Base-by-base conservation (phyloP, 2,888 invertebrate species). In the Sphinx pinastri region DNA sequence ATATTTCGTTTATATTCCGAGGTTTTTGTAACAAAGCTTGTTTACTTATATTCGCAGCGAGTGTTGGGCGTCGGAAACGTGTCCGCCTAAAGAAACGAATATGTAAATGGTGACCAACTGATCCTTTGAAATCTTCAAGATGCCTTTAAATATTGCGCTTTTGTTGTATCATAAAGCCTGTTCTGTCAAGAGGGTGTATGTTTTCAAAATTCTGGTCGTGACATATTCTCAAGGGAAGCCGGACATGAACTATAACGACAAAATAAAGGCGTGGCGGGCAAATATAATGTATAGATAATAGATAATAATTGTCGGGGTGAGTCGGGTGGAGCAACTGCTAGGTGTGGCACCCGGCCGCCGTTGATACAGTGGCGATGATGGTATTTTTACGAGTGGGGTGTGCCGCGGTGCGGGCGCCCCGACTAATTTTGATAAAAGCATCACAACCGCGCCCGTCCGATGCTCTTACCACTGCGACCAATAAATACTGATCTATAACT, bases 371-470 rank as follows among this genome's bases (percentile, higher is more conserved):
- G 84, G 82, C 87, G 84, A 86, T 91, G 91, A 90, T 89, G 88
- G 86, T 90, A 88, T 87, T 92, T 93, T 93, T 93, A 93, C 89
- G 92, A 90, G 85, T 83, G 88, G 91, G 93, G 93, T 88, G 93
- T 88, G 90, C 85, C 87, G 81, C 79, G 77, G 80, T 81, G 83
- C 86, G 88, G 92, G 88, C 89, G 90, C 90, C 90, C 88, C 88
- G 84, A 89, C 92, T 92, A 92, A 94, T 94, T 94, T 93, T 87
- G 93, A 92, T 94, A 93, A 94, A 94, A 94, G 94, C 94, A 84
- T 90, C 89, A 88, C 84, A 85, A 88, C 91, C 93, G 88, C 93
- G 80, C 93, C 93, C 77, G 79, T 78, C 76, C 78, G 76, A 80
- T 76, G 79, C 81, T 81, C 79, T 84, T 87, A 83, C 85, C 85